phyloP scores from a whole-genome alignment of 92 coral and sea anemone species.

The Epizoanthus fatuus region DNA sequence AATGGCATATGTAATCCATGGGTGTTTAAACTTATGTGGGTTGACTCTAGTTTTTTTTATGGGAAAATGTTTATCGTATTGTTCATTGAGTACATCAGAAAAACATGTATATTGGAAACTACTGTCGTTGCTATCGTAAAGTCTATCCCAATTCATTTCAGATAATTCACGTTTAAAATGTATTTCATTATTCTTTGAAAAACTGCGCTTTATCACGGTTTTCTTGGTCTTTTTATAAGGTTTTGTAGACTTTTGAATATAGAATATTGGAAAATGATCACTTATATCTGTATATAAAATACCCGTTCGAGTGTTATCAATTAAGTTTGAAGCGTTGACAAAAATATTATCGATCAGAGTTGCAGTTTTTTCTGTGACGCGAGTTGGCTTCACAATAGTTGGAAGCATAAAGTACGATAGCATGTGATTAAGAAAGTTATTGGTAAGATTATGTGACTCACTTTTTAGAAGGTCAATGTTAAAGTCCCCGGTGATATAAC shows the following conservation, averaged over 20 bases:
- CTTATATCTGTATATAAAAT: no score
- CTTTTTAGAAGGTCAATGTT: no score
- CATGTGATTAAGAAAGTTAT: conserved; percentile 3
- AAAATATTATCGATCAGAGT: background rate
- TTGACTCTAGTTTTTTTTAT: background rate
- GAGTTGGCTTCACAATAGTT: background rate
- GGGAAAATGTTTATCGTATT: conserved; percentile 12
- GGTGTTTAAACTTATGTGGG: background rate
- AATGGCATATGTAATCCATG: background rate
- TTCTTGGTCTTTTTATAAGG: background rate
- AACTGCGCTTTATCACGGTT: background rate
- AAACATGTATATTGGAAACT: background rate
- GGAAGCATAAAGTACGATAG: conserved; percentile 14
- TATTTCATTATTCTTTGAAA: background rate
- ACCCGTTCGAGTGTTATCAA: no score
- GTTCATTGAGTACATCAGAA: background rate
- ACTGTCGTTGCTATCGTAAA: background rate
- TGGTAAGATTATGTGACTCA: no score
- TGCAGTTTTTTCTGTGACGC: background rate
- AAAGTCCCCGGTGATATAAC: no score
- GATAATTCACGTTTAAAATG: background rate
- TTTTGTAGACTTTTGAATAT: background rate
- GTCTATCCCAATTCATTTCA: background rate
- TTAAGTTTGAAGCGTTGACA: background rate
- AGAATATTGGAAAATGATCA: conserved; percentile 9